These are phyloP conservation scores for Arctopsyche grandis DNA, from an alignment of 1,140 invertebrate species.

Conservation along the genomic window DNA sequence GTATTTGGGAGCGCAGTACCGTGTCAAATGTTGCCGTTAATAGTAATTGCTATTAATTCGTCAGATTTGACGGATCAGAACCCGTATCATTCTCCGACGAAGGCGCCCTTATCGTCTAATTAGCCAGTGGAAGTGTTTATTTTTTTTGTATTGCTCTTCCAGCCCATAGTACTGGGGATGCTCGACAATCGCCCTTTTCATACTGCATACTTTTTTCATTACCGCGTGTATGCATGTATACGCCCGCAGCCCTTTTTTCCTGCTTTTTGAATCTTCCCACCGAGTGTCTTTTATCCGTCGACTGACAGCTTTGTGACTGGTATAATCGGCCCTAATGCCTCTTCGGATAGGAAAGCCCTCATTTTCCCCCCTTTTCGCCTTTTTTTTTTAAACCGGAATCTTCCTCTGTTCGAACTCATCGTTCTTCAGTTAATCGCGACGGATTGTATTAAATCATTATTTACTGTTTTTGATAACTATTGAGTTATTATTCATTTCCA, in stretches of 20 bases:
- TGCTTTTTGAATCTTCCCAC: constrained; percentile 19
- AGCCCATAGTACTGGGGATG: not conserved
- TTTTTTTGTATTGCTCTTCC: not conserved
- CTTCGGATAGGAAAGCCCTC: not conserved
- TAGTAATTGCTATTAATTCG: not conserved
- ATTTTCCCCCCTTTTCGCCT: too few relatives aligned
- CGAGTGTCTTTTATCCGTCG: constrained; percentile 22
- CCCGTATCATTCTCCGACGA: not conserved
- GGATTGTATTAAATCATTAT: too few relatives aligned
- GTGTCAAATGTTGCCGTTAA: not conserved
- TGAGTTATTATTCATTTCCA: too few relatives aligned
- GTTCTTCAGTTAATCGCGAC: too few relatives aligned
- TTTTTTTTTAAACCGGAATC: too few relatives aligned
- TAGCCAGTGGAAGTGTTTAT: not conserved
- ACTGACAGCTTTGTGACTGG: constrained; percentile 16
- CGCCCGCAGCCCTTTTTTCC: constrained; percentile 11
- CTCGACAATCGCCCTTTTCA: not conserved
- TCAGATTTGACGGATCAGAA: not conserved
- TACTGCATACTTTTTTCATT: not conserved
- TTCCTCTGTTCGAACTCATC: too few relatives aligned
- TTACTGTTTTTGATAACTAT: too few relatives aligned
- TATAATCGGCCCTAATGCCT: constrained; percentile 13
- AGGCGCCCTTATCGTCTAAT: not conserved
- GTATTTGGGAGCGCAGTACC: constrained; percentile 19
- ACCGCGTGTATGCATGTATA: not conserved